Evolutionary conservation across 2,797 vertebrate genomes (phyloP).

Genomic region (Mormyrus hasselquistii): DNA sequence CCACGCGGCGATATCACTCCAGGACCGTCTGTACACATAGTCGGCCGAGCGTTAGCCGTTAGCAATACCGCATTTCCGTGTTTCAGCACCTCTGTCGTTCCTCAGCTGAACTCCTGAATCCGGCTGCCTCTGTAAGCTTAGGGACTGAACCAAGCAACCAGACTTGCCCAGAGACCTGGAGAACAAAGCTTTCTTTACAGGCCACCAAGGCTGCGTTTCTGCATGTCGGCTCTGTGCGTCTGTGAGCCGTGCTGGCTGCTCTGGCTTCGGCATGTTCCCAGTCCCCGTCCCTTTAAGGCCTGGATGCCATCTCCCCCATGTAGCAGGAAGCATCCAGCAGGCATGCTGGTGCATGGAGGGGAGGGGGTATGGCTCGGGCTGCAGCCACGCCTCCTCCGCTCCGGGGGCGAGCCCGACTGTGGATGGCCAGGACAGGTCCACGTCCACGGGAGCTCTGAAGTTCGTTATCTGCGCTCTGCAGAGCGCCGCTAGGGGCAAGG

Average conservation of each 20-base stretch:
- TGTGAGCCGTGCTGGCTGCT: background rate
- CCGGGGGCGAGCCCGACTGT: background rate
- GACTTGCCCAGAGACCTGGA: background rate
- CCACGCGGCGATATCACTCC: background rate
- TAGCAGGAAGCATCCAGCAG: background rate
- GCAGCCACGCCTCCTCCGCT: background rate
- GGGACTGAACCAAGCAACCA: background rate
- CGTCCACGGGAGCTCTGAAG: background rate
- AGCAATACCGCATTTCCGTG: background rate
- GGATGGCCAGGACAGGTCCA: background rate
- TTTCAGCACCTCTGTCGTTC: background rate
- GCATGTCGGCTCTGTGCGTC: background rate
- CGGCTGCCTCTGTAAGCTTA: background rate
- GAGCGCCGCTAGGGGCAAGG: background rate
- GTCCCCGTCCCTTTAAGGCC: background rate
- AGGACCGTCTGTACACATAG: background rate
- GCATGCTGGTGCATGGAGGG: background rate
- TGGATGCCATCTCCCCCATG: background rate
- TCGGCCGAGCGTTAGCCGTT: background rate
- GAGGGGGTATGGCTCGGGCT: background rate
- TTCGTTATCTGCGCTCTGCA: background rate
- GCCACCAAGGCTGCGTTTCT: background rate
- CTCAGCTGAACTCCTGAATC: background rate
- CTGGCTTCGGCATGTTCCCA: background rate
- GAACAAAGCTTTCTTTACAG: background rate